Evolutionary conservation across 2,113 vertebrate genomes (phyloP).

Genomic region (Ailurus styani): DNA sequence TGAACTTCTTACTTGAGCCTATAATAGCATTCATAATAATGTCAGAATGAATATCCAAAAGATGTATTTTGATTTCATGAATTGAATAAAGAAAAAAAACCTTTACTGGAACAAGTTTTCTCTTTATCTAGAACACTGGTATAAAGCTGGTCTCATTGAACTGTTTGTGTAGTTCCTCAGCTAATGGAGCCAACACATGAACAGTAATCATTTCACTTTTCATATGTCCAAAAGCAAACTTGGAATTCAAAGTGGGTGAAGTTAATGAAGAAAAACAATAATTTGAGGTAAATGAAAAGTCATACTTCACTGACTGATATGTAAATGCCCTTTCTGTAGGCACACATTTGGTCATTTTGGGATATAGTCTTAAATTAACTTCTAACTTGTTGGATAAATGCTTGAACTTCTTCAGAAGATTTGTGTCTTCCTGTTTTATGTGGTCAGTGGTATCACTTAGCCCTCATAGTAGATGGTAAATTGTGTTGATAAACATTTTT

Average conservation of each 20-base stretch:
- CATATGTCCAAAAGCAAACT: not conserved
- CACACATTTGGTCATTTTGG: not conserved
- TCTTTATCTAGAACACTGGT: not conserved
- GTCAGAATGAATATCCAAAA: constrained; percentile 1
- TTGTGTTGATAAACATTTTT: not conserved
- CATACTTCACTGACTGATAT: not conserved
- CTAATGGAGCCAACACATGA: not conserved
- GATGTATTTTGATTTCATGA: not conserved
- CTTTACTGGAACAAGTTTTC: constrained; percentile 18
- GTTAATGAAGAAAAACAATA: not conserved
- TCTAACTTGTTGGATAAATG: not conserved
- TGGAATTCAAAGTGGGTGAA: not conserved
- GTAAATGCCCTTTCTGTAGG: not conserved
- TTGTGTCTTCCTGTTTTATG: not conserved
- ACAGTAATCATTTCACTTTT: not conserved
- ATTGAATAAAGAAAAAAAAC: not conserved
- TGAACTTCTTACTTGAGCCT: not conserved
- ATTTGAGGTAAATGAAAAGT: not conserved
- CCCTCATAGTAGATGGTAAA: not conserved
- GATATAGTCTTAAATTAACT: not conserved
- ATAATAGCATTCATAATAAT: not conserved
- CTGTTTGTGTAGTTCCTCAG: not conserved
- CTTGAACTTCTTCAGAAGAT: not conserved
- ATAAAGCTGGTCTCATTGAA: not conserved
- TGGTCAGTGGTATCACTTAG: not conserved